Percentiles rank a stretch among this genome's conserved stretches.
Conservation (phyloP, 2,797 vertebrate species). For the Sternotherus odoratus region DNA sequence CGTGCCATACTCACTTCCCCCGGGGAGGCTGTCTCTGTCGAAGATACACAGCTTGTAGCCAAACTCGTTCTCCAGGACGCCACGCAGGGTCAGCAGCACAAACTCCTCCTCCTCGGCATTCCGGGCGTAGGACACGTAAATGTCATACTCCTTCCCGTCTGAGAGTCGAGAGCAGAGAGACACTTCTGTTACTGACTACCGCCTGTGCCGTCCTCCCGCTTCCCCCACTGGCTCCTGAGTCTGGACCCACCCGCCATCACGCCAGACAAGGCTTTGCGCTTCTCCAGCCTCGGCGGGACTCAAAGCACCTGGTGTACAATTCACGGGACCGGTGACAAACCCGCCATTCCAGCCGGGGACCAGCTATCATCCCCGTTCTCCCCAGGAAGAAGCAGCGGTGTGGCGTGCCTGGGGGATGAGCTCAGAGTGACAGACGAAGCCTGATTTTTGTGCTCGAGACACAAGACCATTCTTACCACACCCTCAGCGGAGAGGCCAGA, state of each 20-base stretch:
- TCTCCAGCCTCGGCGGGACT: background rate
- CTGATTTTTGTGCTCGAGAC: background rate
- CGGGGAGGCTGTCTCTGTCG: conserved; percentile 95
- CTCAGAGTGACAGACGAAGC: conserved; percentile 19
- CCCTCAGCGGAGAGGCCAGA: background rate
- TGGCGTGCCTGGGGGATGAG: background rate
- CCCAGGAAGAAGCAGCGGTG: conserved; percentile 12
- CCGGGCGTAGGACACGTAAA: conserved; percentile 96
- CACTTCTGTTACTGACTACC: background rate
- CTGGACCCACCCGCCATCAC: background rate
- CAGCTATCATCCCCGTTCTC: too few species aligned
- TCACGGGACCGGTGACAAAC: background rate
- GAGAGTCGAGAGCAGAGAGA: background rate
- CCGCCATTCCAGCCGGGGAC: too few species aligned
- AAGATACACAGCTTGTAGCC: conserved; percentile 97
- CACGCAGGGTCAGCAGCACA: conserved; percentile 89
- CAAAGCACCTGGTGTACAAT: background rate
- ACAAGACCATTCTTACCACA: background rate
- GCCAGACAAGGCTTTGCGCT: background rate
- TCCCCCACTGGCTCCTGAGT: background rate
- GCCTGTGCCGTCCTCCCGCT: background rate
- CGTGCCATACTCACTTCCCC: conserved; percentile 91
- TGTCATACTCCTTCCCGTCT: conserved; percentile 96
- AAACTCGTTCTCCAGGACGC: conserved; percentile 93
- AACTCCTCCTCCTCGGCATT: conserved; percentile 95